phyloP scores from a whole-genome alignment of 2,797 vertebrate species.

The Salmo trutta region DNA sequence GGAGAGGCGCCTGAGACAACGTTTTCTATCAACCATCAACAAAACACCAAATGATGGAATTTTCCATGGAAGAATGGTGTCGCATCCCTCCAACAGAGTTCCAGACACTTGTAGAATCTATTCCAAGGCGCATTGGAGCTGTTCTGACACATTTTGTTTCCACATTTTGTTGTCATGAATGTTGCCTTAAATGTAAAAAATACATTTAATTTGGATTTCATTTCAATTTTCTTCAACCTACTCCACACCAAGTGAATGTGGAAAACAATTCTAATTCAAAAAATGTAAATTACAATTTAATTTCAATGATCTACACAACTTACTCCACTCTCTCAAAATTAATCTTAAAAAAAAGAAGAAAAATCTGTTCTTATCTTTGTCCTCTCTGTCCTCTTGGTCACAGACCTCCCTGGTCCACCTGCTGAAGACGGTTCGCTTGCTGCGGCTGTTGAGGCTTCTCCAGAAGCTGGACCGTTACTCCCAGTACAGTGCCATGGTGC shows the following conservation, averaged over 20 bases:
- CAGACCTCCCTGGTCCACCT: constrained; percentile 95
- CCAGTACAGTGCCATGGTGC: constrained; percentile 95
- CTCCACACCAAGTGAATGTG: neutral
- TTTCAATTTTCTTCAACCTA: neutral
- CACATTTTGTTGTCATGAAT: neutral
- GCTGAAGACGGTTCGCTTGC: constrained; percentile 91
- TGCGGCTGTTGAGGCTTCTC: constrained; percentile 89
- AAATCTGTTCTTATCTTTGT: neutral
- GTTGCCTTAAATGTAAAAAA: neutral
- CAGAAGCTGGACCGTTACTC: constrained; percentile 98
- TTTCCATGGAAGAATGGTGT: too few species aligned
- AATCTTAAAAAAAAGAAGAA: neutral
- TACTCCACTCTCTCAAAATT: neutral
- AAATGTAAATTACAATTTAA: neutral
- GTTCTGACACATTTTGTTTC: neutral
- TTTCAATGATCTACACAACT: neutral
- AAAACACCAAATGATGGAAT: too few species aligned
- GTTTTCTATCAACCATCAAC: too few species aligned
- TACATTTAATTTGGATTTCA: neutral
- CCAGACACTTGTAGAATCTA: too few species aligned
- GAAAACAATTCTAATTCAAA: neutral
- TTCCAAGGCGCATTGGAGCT: too few species aligned
- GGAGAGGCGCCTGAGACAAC: too few species aligned
- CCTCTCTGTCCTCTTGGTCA: neutral
- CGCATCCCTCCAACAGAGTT: too few species aligned